Evolutionary conservation across 1,140 invertebrate genomes (phyloP).

Genomic region (Phenacoccus solenopsis): DNA sequence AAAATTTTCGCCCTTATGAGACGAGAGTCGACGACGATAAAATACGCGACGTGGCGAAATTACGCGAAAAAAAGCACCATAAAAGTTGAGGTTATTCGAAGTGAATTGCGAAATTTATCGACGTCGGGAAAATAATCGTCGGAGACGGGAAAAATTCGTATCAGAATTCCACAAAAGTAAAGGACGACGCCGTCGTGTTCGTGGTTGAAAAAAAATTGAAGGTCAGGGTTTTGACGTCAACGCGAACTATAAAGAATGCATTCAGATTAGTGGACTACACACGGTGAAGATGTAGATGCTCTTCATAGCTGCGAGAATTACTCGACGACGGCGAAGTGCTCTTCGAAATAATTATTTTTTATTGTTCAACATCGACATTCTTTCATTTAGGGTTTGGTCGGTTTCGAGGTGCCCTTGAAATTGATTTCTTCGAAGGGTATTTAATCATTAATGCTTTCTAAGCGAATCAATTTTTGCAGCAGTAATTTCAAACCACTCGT

Average conservation of each 20-base stretch:
- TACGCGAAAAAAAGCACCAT: no score
- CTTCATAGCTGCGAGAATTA: neutral
- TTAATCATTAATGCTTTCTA: neutral
- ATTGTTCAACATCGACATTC: neutral
- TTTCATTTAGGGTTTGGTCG: no score
- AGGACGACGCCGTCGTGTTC: neutral
- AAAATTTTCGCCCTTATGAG: no score
- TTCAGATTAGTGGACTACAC: neutral
- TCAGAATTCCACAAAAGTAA: neutral
- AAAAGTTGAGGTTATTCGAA: no score
- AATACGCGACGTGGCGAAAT: no score
- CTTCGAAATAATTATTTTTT: neutral
- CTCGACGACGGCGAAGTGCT: neutral
- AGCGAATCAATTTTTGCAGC: neutral
- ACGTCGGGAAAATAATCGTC: neutral
- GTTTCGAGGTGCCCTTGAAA: neutral
- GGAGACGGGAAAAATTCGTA: neutral
- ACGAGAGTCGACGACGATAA: no score
- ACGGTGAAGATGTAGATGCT: neutral
- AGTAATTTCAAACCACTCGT: neutral
- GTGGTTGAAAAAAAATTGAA: slow-evolving; percentile 5
- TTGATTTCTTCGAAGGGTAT: neutral
- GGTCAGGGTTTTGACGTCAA: slow-evolving; percentile 8
- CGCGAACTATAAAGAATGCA: slow-evolving; percentile 7
- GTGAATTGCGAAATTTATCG: neutral